These are phyloP conservation scores for Sipha flava DNA, from an alignment of 1,140 invertebrate genomes.

Conservation along the genomic window DNA sequence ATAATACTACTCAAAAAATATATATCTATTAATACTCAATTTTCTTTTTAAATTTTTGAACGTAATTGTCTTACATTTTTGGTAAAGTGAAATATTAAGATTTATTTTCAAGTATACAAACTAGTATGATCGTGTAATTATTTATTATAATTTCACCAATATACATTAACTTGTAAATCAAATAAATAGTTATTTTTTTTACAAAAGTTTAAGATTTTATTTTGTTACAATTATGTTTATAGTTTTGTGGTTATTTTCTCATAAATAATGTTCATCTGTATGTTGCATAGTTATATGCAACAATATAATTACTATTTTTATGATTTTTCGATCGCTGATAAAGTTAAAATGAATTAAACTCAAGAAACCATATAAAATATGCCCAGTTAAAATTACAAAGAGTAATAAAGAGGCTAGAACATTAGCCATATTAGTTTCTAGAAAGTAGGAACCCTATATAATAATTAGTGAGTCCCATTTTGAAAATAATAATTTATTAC, in stretches of 20 bases:
- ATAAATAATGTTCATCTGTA: neutral
- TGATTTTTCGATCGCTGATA: neutral
- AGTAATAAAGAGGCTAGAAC: neutral
- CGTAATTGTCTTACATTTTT: too few relatives aligned
- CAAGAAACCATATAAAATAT: neutral
- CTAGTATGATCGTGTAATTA: too few relatives aligned
- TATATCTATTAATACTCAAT: too few relatives aligned
- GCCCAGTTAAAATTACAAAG: neutral
- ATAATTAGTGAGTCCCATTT: constrained; percentile 4
- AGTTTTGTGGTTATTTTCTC: neutral
- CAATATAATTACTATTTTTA: neutral
- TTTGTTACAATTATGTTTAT: neutral
- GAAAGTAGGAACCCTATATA: neutral
- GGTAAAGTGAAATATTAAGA: too few relatives aligned
- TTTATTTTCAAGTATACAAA: too few relatives aligned
- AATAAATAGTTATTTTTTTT: neutral
- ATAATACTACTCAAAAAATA: too few relatives aligned
- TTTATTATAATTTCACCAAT: too few relatives aligned
- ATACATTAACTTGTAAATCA: too few relatives aligned
- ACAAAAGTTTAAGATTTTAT: neutral
- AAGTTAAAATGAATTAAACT: neutral
- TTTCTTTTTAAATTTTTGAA: too few relatives aligned
- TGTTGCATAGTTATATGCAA: neutral
- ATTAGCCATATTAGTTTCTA: constrained; percentile 5
- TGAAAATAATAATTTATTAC: constrained; percentile 15